Conservation (phyloP, 2,797 vertebrate genomes). For the Echiichthys vipera region DNA sequence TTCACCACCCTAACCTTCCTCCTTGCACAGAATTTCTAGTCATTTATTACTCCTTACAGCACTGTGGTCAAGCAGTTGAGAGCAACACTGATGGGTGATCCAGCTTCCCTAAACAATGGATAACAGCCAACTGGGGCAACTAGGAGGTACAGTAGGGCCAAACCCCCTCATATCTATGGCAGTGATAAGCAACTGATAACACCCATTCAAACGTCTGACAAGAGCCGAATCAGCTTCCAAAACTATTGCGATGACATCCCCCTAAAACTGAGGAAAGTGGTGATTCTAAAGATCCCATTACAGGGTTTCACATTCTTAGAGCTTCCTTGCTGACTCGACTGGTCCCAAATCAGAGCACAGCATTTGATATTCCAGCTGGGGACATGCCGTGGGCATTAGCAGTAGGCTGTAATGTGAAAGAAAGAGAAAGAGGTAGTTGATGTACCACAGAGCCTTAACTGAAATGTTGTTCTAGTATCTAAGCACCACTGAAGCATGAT, state of each 20-base stretch:
- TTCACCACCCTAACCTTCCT: too few relatives aligned
- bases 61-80: too few relatives aligned
- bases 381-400: conserved; percentile 28
- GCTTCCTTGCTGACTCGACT: conserved; percentile 31
- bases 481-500: conserved; percentile 35
- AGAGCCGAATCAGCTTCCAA: too few relatives aligned
- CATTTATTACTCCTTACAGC: too few relatives aligned
- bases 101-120: too few relatives aligned
- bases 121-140: too few relatives aligned
- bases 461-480: conserved; percentile 45
- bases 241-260: conserved; percentile 14
- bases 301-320: conserved; percentile 43
- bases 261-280: conserved; percentile 21
- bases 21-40: too few relatives aligned
- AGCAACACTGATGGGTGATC: too few relatives aligned
- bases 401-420: conserved; percentile 22
- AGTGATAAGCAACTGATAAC: too few relatives aligned
- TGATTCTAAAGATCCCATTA: conserved; percentile 47
- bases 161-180: too few relatives aligned
- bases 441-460: conserved; percentile 9
- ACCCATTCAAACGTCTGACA: too few relatives aligned
- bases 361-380: conserved; percentile 47
- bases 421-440: conserved; percentile 9
- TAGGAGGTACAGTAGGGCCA: too few relatives aligned
- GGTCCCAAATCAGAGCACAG: conserved; percentile 41